Base-by-base conservation (phyloP, 2,888 invertebrate genomes). In the Biston stratarius region DNA sequence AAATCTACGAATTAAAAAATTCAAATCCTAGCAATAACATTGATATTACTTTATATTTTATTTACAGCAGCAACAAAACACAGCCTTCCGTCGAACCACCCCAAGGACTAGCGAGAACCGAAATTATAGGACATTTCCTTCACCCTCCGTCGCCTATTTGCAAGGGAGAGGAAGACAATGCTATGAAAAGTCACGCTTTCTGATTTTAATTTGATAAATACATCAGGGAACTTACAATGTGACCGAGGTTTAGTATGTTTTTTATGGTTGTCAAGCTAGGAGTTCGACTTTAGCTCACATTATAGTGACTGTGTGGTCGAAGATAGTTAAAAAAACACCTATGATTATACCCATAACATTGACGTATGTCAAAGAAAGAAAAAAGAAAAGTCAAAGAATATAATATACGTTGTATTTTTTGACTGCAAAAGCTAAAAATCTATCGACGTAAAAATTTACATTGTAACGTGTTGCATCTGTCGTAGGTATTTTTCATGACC, bases 21-120 rank as follows among this genome's bases (percentile, higher is more conserved):
- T 24, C 42, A 56, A 56, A 61, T 9, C 36, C 57, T 40, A 69
- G 66, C 71, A 64, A 65, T 55, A 36, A 51, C 68, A 62, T 61
- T 59, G 58, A 67, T 48, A 44, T 69, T 56, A 71, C 55, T 69
- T 70, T 70, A 24, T 3, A 24, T 24, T 24, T 61, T 59, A 65
- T 65, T 73, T 70, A 69, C 69, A 72, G 55, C 71, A 72, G 65
- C 70, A 66, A 68, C 74, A 71, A 72, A 68, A 74, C 73, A 74
- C 6, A 24, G 55, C 38, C 38, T 70, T 73, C 62, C 62, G 59
- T 59, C 59, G 62, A 47, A 62, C n/a, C n/a, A n/a, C 53, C 78
- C 77, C 68, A 74, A 80, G 79, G 77, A 78, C 82, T 79, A 79
- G 77, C 81, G 79, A 75, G 78, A 77, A 79, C 79, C 80, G 81